Conservation (phyloP, 37 sponge, comb jelly and placozoan genomes). For the Spongilla lacustris region DNA sequence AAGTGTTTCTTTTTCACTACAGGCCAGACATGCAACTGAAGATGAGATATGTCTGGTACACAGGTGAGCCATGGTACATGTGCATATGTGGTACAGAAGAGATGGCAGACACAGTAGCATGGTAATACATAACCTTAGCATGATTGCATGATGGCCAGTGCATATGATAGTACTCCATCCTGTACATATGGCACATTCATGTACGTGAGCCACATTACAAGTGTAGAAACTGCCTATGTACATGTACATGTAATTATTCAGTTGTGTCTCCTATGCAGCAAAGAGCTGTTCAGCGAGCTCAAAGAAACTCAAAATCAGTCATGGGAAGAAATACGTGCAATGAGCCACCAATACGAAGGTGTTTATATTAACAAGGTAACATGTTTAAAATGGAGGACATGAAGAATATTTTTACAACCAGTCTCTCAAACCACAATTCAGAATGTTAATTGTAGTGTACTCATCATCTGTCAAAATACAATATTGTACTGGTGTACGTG, state of each 20-base stretch:
- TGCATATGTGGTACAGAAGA: no score
- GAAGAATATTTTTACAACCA: no score
- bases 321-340: not conserved
- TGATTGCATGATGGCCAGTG: no score
- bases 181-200: no score
- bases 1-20: no score
- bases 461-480: not conserved
- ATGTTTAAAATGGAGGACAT: no score
- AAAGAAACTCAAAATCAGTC: not conserved
- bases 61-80: not conserved
- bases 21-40: not conserved
- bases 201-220: no score
- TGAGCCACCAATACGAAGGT: not conserved
- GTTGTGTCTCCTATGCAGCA: not conserved
- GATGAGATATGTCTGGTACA: not conserved
- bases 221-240: no score
- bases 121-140: no score
- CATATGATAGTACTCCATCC: no score
- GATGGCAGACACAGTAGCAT: no score
- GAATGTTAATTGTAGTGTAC: not conserved
- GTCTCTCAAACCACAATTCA: not conserved
- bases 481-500: no score
- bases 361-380: not conserved
- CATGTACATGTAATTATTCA: not conserved
- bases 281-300: not conserved